These are phyloP conservation scores for Lamproptera curius DNA, from an alignment of 2,888 invertebrate genomes.

Conservation along the genomic window DNA sequence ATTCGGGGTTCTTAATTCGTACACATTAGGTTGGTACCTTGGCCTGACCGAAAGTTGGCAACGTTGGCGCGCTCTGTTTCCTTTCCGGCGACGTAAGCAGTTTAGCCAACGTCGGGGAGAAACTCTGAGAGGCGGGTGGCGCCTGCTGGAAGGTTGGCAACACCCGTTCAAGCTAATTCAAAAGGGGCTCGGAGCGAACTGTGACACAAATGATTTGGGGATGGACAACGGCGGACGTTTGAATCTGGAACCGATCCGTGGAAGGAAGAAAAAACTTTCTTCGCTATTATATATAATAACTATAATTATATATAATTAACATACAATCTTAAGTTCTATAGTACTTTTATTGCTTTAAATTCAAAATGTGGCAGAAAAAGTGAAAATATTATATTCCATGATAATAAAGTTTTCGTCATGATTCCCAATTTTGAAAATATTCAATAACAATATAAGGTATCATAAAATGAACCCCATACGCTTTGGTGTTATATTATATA, in stretches of 20 bases:
- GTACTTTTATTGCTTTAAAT: too few relatives aligned
- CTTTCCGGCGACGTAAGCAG: constrained; percentile 84
- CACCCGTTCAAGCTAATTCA: constrained; percentile 67
- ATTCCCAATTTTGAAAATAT: too few relatives aligned
- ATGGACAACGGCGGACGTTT: constrained; percentile 42
- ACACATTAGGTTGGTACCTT: constrained; percentile 65
- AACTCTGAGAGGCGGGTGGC: constrained; percentile 78
- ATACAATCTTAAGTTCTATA: too few relatives aligned
- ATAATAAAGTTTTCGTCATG: too few relatives aligned
- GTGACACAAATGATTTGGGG: constrained; percentile 27
- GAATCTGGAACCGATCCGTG: constrained; percentile 1
- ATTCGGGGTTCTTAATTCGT: constrained; percentile 52
- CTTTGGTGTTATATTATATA: too few relatives aligned
- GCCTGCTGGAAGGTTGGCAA: constrained; percentile 77
- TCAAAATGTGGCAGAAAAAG: too few relatives aligned
- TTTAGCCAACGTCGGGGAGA: constrained; percentile 89
- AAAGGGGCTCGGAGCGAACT: constrained; percentile 36
- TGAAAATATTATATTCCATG: too few relatives aligned
- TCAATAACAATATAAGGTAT: too few relatives aligned
- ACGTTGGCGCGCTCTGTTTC: constrained; percentile 63
- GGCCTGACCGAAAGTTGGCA: constrained; percentile 75
- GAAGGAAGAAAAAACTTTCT: too few relatives aligned
- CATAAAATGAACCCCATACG: too few relatives aligned
- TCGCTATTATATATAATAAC: too few relatives aligned
- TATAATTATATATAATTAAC: too few relatives aligned